Evolutionary conservation across 2,888 invertebrate genomes (phyloP), one percentile per base, ranked within the genome.

Genomic region (Perizoma affinitatum): DNA sequence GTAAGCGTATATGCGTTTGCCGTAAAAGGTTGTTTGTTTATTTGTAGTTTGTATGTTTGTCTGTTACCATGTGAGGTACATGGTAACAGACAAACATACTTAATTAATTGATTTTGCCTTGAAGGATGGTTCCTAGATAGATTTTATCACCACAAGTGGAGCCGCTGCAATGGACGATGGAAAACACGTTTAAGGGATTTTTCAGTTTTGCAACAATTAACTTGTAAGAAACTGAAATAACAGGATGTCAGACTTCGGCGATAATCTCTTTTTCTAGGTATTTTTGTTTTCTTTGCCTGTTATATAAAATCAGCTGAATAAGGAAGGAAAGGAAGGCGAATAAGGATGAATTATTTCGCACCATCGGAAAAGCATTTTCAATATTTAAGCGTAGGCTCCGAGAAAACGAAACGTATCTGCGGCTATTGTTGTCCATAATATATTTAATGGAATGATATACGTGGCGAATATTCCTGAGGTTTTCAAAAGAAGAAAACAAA

Each of bases 331-430:
- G 44, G 54, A 53, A 53, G 63, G 51, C 44, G 46, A 54, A 62
- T 52, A 57, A 44, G 33, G 41, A 48, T 63, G 65, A 66, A 66
- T 63, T 67, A 65, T 68, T 62, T 54, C 45, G 49, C 47, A 44
- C 57, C 49, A 50, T 61, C 54, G 49, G 51, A 66, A 65, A 61
- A 57, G 43, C 63, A 55, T 63, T 61, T 62, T 65, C 56, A 63
- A 66, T 66, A 65, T 68, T 62, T 57, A 68, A 54, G 57, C 52
- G 56, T 55, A 10, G 35, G 43, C 51, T 56, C 50, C 54, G 51
- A 70, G 69, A 73, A 70, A 74, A 68, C 68, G 72, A 72, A 73
- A 70, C 68, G 67, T 68, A 63, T 69, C 69, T 63, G 61, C 50
- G 61, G 58, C 71, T 70, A 70, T 76, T 76, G 75, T 76, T 59